Conservation (phyloP, 2,113 vertebrate genomes). For the Nannospalax galili region DNA sequence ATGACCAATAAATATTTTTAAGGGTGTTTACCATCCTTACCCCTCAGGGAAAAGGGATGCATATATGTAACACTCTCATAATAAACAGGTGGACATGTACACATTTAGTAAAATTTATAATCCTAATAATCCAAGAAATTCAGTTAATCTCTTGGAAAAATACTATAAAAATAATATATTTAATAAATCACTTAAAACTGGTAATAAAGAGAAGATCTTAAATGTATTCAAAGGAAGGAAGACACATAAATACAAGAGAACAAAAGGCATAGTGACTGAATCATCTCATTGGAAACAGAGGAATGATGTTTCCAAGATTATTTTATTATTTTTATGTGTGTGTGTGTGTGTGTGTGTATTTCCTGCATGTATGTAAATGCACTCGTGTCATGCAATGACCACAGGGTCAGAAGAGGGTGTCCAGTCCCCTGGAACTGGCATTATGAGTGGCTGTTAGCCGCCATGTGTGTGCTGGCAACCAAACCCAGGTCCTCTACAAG, state of each 20-base stretch:
- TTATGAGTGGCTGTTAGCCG: too few relatives aligned
- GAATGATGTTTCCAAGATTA: neutral
- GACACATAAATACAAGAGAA: neutral
- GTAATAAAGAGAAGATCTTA: neutral
- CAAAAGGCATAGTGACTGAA: neutral
- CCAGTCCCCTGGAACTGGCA: too few relatives aligned
- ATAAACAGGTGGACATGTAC: neutral
- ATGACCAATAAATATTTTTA: too few relatives aligned
- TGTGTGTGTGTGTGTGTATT: too few relatives aligned
- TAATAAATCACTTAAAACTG: neutral
- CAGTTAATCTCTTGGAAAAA: neutral
- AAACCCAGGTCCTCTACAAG: too few relatives aligned
- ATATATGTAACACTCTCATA: neutral
- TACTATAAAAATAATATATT: neutral
- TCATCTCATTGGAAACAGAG: neutral
- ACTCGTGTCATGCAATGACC: too few relatives aligned
- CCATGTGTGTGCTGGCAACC: too few relatives aligned
- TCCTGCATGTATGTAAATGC: too few relatives aligned
- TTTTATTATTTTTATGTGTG: too few relatives aligned
- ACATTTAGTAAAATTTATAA: conserved; percentile 14
- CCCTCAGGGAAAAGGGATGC: neutral
- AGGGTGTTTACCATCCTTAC: neutral
- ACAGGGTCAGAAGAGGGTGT: too few relatives aligned
- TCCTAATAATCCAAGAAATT: neutral
- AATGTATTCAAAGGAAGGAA: too few relatives aligned